Evolutionary conservation across 2,113 vertebrate species (phyloP).

Genomic region (Gorsachius goisagi): DNA sequence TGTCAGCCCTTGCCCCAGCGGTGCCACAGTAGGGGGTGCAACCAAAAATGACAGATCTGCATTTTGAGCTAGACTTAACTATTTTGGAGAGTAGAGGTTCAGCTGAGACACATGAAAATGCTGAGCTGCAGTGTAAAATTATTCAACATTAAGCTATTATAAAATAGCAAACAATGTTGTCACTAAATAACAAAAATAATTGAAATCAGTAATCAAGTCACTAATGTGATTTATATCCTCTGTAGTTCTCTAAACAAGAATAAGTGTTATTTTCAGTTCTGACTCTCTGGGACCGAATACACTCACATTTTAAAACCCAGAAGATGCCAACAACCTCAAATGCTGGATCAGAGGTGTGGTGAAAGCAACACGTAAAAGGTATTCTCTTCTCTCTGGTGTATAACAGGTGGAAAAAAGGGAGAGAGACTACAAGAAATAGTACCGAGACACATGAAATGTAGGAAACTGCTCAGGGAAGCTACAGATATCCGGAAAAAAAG

Average conservation of each 20-base stretch:
- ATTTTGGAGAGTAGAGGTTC: neutral
- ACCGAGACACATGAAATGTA: neutral
- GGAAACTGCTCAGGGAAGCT: neutral
- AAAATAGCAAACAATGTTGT: neutral
- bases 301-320: neutral
- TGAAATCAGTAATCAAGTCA: neutral
- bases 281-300: neutral
- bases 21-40: accelerated
- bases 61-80: neutral
- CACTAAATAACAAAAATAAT: neutral
- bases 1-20: neutral
- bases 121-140: neutral
- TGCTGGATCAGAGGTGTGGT: neutral
- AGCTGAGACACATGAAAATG: neutral
- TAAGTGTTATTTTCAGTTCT: neutral
- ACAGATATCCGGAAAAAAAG: neutral
- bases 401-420: neutral
- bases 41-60: neutral
- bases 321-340: neutral
- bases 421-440: neutral
- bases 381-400: neutral
- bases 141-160: neutral
- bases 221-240: neutral
- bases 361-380: neutral
- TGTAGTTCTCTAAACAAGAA: neutral